Base-by-base conservation (phyloP, 2,113 vertebrate species). In the Zosterops hypoxanthus region DNA sequence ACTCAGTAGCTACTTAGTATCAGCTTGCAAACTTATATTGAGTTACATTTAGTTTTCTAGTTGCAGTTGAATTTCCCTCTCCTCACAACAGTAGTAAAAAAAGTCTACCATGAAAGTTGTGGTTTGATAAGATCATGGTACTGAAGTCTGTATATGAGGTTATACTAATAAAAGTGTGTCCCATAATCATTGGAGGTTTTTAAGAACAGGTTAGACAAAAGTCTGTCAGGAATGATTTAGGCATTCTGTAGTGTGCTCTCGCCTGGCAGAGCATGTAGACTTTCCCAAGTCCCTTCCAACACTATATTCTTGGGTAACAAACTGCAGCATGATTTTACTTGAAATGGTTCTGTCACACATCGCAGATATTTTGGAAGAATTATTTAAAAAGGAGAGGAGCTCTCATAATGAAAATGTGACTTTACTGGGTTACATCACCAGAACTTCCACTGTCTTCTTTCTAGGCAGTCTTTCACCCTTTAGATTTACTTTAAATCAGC, bases 91-190 rank as follows among this genome's bases (percentile, higher is more conserved):
- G 9, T 83, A 95, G 71, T 39, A 90, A 73, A 85, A 73, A 85
- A 82, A 81, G 36, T 90, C 66, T 96, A 56, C 92, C 85, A 83
- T 92, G 90, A 90, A 81, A 44, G 34, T 17, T 83, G 42, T 95
- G 88, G 70, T 92, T 92, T 93, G 63, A 73, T 94, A 90, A 64
- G 47, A 75, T 96, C 59, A 82, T 94, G 92, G 76, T 95, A 83
- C 33, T 81, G 64, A 83, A 86, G 50, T 82, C 87, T 63, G 5
- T 76, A 17, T 55, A 57, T 86, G 59, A 70, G 24, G 31, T 92
- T 79, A 44, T 14, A 50, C 16, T 85, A 70, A 14, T 89, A 69
- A 86, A 21, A 92, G 16, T 47, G 59, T 79, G 63, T 60, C 50
- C 78, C 49, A 14, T 76, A 79, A 49, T 81, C 34, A 22, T 0